Percentiles rank a stretch among this genome's conserved stretches.
These are phyloP conservation scores for Lordiphosa mommai DNA, from an alignment of 1,140 invertebrate species.

Conservation along the genomic window DNA sequence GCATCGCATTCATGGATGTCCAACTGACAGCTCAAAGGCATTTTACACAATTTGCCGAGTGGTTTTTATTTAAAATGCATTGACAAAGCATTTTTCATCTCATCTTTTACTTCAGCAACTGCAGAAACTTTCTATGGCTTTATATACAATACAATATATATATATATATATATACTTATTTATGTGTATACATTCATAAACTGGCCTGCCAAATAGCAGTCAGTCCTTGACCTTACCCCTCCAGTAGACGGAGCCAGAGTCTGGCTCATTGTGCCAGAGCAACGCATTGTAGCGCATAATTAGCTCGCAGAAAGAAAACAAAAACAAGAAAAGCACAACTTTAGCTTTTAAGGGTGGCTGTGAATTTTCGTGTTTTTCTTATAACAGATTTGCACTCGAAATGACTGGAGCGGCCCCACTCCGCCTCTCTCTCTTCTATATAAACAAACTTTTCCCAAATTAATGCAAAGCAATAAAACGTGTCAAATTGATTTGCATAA, in stretches of 20 bases:
- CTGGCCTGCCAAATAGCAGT: neutral
- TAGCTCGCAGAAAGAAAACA: conserved; percentile 22
- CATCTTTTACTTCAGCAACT: neutral
- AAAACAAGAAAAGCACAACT: conserved; percentile 1
- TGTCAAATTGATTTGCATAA: conserved; percentile 61
- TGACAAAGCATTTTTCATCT: conserved; percentile 1
- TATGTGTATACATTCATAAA: neutral
- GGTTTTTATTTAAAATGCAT: conserved; percentile 8
- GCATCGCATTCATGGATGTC: neutral
- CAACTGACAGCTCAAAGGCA: neutral
- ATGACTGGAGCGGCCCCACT: too few relatives aligned
- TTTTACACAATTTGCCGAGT: neutral
- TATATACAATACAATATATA: too few relatives aligned
- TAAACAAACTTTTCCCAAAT: conserved; percentile 44
- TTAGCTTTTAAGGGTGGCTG: conserved; percentile 6
- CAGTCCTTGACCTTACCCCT: conserved; percentile 3
- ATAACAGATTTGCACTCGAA: conserved; percentile 54
- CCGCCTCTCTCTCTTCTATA: conserved; percentile 14
- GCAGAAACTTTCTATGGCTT: neutral
- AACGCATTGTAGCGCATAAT: conserved; percentile 54
- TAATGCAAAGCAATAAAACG: conserved; percentile 53
- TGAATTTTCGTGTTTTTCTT: conserved; percentile 50
- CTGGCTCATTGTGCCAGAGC: conserved; percentile 23
- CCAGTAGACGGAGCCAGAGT: neutral
- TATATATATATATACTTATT: too few relatives aligned